A percentile compares a stretch with the other conserved stretches of the same genome.
These are phyloP conservation scores for Aphyosemion australe DNA, from an alignment of 2,113 vertebrate species.

Conservation along the genomic window DNA sequence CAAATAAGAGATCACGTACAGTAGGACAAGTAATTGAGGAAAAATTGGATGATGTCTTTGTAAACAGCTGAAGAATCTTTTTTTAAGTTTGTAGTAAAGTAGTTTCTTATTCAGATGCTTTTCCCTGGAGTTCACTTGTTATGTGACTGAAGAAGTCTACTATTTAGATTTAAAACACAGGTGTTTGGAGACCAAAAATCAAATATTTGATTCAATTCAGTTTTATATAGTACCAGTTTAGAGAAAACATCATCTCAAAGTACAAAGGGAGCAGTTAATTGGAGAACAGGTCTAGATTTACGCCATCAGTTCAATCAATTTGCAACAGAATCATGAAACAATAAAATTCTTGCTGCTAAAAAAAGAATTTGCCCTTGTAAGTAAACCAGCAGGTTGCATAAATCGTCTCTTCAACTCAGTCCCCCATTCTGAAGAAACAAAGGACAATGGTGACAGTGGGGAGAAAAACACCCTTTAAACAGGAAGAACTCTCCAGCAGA, in stretches of 20 bases:
- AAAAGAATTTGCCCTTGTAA: too few relatives aligned
- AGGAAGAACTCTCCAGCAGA: too few relatives aligned
- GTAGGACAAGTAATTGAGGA: conserved; percentile 39
- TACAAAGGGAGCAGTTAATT: too few relatives aligned
- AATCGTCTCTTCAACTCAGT: too few relatives aligned
- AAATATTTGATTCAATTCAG: conserved; percentile 7
- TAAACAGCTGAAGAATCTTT: conserved; percentile 48
- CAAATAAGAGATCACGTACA: conserved; percentile 22
- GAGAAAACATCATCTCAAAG: too few relatives aligned
- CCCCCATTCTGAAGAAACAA: too few relatives aligned
- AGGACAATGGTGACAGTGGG: too few relatives aligned
- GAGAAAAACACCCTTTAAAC: too few relatives aligned
- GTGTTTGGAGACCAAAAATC: conserved; percentile 41
- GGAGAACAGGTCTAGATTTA: too few relatives aligned
- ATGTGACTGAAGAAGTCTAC: conserved; percentile 45
- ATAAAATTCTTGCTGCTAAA: not conserved
- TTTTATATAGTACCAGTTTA: too few relatives aligned
- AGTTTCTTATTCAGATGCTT: conserved; percentile 39
- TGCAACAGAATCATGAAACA: conserved; percentile 10
- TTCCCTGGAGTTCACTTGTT: conserved; percentile 20
- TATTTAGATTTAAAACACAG: conserved; percentile 54
- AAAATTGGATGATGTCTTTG: conserved; percentile 48
- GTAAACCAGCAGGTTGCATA: too few relatives aligned
- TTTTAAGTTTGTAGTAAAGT: conserved; percentile 46
- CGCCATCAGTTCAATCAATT: too few relatives aligned